Percentiles rank a stretch among this genome's conserved stretches.
Evolutionary conservation across 2,888 invertebrate species (phyloP).

Genomic region (Tenthredo amoena): DNA sequence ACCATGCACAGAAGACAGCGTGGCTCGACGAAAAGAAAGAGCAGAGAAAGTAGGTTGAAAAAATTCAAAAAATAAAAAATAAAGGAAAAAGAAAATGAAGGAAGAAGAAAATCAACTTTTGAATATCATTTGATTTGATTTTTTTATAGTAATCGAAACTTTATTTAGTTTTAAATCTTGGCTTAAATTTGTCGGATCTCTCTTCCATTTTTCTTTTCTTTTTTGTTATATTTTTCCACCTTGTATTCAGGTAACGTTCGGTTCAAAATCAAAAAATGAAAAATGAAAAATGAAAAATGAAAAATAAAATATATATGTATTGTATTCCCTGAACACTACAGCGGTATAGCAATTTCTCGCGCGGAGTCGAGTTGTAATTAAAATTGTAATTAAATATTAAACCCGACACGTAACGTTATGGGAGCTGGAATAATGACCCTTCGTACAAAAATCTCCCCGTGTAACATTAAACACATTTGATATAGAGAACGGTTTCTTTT

Average conservation of each 20-base stretch:
- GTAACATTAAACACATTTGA: background rate
- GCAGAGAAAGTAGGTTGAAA: conserved; percentile 70
- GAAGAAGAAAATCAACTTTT: background rate
- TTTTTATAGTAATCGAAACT: background rate
- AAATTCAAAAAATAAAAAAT: background rate
- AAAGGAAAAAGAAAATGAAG: background rate
- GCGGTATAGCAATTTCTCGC: background rate
- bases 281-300: background rate
- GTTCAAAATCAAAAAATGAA: background rate
- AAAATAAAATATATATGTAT: background rate
- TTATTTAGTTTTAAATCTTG: background rate
- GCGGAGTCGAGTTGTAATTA: background rate
- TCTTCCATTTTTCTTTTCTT: background rate
- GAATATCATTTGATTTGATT: background rate
- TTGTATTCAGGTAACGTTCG: background rate
- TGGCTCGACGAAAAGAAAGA: conserved; percentile 68
- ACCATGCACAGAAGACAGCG: conserved; percentile 74
- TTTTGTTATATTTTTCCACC: background rate
- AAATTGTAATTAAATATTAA: conserved; percentile 36
- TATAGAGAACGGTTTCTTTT: conserved; percentile 33
- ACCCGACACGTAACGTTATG: background rate
- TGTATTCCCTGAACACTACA: background rate
- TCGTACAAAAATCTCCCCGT: background rate
- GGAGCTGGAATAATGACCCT: background rate
- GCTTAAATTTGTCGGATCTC: background rate